Percentiles rank a stretch among this genome's conserved stretches.
Evolutionary conservation across 2,797 vertebrate species (phyloP).

Genomic region (Ceryle rudis): DNA sequence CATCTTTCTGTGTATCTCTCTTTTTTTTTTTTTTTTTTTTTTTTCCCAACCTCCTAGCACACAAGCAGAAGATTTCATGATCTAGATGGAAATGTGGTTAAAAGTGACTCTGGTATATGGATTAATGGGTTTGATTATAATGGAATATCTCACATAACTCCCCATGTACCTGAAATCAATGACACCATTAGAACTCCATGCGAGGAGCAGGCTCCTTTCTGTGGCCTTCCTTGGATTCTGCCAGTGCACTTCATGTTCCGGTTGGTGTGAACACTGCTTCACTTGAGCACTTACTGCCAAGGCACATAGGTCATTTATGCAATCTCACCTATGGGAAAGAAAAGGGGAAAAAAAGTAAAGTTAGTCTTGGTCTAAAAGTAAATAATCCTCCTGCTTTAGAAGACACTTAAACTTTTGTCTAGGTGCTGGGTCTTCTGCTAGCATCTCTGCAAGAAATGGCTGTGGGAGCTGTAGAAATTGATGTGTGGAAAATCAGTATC

Average conservation of each 20-base stretch:
- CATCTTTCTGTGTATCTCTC: not conserved
- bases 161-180: conserved; percentile 91
- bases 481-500: not conserved
- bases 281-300: not conserved
- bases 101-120: conserved; percentile 94
- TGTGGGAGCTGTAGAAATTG: not conserved
- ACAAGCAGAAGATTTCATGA: conserved; percentile 87
- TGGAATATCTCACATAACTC: conserved; percentile 89
- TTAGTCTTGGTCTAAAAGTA: not conserved
- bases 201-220: conserved; percentile 86
- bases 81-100: conserved; percentile 86
- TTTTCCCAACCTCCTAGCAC: conserved; percentile 79
- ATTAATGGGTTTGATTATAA: conserved; percentile 97
- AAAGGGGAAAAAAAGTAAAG: not conserved
- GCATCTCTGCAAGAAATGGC: not conserved
- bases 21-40: not conserved
- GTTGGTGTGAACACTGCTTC: conserved; percentile 75
- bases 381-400: not conserved
- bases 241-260: conserved; percentile 93
- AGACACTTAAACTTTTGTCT: not conserved
- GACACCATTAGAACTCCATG: conserved; percentile 87
- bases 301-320: not conserved
- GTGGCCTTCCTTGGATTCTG: conserved; percentile 95
- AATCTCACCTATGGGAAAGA: not conserved
- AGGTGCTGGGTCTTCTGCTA: not conserved